Percentiles rank a stretch among this genome's conserved stretches.
Evolutionary conservation across 2,888 invertebrate genomes (phyloP).

Genomic region (Operophtera brumata): DNA sequence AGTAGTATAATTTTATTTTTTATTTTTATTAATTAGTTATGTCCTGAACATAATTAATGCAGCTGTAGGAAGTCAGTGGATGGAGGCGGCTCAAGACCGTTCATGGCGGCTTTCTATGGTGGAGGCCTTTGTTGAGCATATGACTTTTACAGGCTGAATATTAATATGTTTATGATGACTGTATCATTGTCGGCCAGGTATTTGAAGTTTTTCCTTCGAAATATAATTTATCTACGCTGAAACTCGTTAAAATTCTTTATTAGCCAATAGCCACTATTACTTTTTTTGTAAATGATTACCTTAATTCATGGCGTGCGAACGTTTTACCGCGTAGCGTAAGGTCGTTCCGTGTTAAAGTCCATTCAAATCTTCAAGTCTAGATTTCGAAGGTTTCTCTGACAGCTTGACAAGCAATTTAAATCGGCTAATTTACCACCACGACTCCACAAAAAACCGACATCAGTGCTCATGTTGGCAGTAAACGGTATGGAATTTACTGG

Average conservation of each 20-base stretch:
- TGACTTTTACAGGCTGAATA: no score
- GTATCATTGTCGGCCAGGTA: no score
- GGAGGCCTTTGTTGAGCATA: no score
- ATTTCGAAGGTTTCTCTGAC: conserved; percentile 30
- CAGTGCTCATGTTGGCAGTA: conserved; percentile 10
- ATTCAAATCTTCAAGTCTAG: conserved; percentile 29
- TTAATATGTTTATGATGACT: no score
- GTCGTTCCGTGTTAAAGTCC: conserved; percentile 23
- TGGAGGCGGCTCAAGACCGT: no score
- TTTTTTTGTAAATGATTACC: neutral
- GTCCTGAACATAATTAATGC: no score
- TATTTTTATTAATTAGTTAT: no score
- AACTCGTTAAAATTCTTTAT: neutral
- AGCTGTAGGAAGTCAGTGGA: no score
- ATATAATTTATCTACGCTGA: neutral
- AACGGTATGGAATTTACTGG: conserved; percentile 21
- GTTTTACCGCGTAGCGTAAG: conserved; percentile 11
- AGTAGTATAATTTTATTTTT: no score
- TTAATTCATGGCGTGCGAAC: conserved; percentile 2
- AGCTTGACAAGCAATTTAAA: conserved; percentile 35
- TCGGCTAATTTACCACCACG: conserved; percentile 28
- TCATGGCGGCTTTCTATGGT: no score
- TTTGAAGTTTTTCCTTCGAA: no score
- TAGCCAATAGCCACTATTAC: neutral
- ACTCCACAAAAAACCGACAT: conserved; percentile 22